A percentile compares a stretch with the other conserved stretches of the same genome.
Conservation (phyloP, 2,888 invertebrate genomes). For the Exephanes ischioxanthus region DNA sequence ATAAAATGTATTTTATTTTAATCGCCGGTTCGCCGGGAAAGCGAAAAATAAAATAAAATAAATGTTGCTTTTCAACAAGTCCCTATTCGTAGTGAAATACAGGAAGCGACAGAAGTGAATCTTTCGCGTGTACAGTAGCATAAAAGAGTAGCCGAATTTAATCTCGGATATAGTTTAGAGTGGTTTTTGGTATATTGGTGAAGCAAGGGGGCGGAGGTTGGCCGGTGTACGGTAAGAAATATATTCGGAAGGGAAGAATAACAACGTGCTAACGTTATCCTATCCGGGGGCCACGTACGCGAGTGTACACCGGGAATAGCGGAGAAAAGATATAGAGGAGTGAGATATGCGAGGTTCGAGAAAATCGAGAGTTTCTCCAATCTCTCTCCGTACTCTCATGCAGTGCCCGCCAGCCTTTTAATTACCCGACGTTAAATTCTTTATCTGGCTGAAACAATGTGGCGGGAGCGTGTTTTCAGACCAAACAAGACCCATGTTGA, state of each 20-base stretch:
- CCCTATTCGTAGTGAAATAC: too few species aligned
- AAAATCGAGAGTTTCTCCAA: conserved; percentile 7
- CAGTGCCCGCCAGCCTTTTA: conserved; percentile 83
- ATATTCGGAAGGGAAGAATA: conserved; percentile 30
- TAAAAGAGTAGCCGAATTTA: too few species aligned
- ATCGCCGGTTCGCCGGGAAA: conserved; percentile 77
- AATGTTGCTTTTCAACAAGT: too few species aligned
- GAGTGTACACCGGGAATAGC: background rate
- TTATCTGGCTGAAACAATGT: conserved; percentile 89
- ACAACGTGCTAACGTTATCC: conserved; percentile 23
- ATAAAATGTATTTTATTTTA: conserved; percentile 83
- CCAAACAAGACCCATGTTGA: conserved; percentile 89
- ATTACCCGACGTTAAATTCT: conserved; percentile 89
- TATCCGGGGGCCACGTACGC: background rate
- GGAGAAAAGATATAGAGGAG: conserved; percentile 34
- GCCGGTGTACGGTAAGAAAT: background rate
- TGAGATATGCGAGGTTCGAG: conserved; percentile 1
- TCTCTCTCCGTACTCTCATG: conserved; percentile 2
- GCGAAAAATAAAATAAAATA: too few species aligned
- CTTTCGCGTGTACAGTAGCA: too few species aligned
- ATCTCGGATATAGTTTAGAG: too few species aligned
- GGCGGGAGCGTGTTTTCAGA: conserved; percentile 87
- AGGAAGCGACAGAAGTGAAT: too few species aligned
- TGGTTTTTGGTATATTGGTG: too few species aligned
- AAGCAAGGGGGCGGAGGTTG: too few species aligned